Base-by-base conservation (phyloP, 2,797 vertebrate genomes). In the Sardinella longiceps region DNA sequence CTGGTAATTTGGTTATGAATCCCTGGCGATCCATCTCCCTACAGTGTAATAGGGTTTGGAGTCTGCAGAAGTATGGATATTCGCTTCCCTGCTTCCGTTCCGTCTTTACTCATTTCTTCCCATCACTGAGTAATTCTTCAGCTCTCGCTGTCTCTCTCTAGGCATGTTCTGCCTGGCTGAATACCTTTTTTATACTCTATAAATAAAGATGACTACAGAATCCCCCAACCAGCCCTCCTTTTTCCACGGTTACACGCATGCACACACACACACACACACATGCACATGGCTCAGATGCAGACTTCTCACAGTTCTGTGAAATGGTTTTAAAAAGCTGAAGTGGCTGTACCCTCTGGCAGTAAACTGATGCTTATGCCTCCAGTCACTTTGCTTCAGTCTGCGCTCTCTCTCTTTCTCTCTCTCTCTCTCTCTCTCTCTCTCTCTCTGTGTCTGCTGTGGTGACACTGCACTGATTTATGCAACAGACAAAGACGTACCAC, bases 151-250 rank as follows among this genome's bases (percentile, higher is more conserved):
- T 81, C n/a, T 63, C 14, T 33, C 56, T 20, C 33, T 39, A 18
- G 56, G 23, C 56, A 58, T 77, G 70, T 77, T 39, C 70, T 43
- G 33, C 70, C 18, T 77, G 70, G 33, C 70, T 43, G 33, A 39
- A 14, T 74, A 74, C 18, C 37, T 20, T 43, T 77, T 39, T 77
- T 77, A 5, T 77, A 77, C 70, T 23, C 70, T 43, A 77, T 77
- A 77, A 77, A 77, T 77, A 77, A 77, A 77, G 37, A 77, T 77
- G 37, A 77, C 37, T 39, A 39, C 70, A 81, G 33, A 66, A 48
- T 2, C 2, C 39, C 23, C 20, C 6, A 6, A 30, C 77, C 51
- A 50, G 6, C 18, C n/a, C n/a, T n/a, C 23, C 5, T 56, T 3
- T 25, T 25, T 33, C 60, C 25, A 63, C 9, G 12, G 25, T 33